Evolutionary conservation across 64 coral and sea anemone genomes (phyloP).

Genomic region (Cladopsammia gracilis): DNA sequence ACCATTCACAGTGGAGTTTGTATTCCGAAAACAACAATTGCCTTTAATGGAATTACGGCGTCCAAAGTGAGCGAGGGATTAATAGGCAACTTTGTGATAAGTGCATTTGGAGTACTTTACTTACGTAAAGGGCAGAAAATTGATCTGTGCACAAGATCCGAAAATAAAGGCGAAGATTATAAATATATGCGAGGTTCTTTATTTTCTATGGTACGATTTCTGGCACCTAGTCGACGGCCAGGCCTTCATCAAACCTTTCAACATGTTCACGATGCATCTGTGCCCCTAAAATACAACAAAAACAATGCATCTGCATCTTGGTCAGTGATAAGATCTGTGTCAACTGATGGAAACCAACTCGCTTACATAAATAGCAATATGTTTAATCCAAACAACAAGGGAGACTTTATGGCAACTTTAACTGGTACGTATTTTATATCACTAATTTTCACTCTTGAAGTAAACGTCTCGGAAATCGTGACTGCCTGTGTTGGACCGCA

Average conservation of each 20-base stretch:
- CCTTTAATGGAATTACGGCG: not conserved
- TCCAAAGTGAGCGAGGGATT: not conserved
- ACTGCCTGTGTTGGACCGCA: constrained; percentile 30
- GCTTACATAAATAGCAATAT: constrained; percentile 9
- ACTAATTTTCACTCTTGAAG: not conserved
- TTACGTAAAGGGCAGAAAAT: constrained; percentile 3
- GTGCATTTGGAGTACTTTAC: constrained; percentile 42
- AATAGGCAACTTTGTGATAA: not conserved
- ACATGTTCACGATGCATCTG: not conserved
- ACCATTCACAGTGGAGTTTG: not conserved
- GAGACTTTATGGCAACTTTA: constrained; percentile 1
- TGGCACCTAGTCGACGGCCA: not conserved
- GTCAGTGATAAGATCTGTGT: not conserved
- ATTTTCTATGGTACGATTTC: constrained; percentile 22
- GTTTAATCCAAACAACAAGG: not conserved
- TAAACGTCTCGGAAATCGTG: not conserved
- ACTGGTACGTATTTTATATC: constrained; percentile 26
- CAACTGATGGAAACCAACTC: constrained; percentile 13
- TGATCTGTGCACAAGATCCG: not conserved
- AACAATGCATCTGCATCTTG: too few relatives aligned
- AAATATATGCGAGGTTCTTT: not conserved
- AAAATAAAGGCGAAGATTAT: not conserved
- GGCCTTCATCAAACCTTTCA: constrained; percentile 14
- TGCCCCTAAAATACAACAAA: too few relatives aligned
- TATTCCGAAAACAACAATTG: not conserved